phyloP scores from a whole-genome alignment of 2,113 vertebrate genomes.

The Eira barbara region DNA sequence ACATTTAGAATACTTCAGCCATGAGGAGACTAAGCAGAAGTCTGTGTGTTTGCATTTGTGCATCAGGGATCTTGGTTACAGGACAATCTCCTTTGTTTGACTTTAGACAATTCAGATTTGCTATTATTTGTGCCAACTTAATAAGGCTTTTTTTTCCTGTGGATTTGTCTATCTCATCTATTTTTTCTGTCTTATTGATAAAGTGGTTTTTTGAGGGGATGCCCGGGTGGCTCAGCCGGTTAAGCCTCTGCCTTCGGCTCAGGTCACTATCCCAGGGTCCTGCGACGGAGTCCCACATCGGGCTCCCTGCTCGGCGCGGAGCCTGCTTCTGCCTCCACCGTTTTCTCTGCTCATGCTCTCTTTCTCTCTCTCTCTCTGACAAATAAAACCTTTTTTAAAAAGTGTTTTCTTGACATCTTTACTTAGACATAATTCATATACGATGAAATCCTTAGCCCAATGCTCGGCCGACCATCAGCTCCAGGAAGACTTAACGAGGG shows the following conservation, averaged over 20 bases:
- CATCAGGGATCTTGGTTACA: background rate
- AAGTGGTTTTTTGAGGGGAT: background rate
- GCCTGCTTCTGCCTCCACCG: no score
- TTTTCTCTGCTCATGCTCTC: no score
- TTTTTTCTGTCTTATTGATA: background rate
- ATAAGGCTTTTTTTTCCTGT: background rate
- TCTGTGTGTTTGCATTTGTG: fast-evolving
- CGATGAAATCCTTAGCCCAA: no score
- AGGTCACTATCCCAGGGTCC: no score
- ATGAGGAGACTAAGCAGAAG: background rate
- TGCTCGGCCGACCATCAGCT: background rate
- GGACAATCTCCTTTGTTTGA: background rate
- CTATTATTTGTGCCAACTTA: background rate
- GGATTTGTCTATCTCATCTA: background rate
- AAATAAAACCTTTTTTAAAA: no score
- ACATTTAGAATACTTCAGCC: no score
- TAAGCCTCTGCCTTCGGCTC: no score
- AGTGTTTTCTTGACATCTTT: background rate
- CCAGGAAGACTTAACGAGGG: background rate
- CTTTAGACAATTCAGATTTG: background rate
- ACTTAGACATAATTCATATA: background rate
- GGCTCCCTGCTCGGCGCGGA: no score
- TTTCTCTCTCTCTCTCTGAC: no score
- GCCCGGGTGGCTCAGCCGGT: no score
- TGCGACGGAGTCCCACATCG: no score